Evolutionary conservation across 2,888 invertebrate species (phyloP), one percentile per base, ranked within the genome.

Genomic region (Craniophora ligustri): DNA sequence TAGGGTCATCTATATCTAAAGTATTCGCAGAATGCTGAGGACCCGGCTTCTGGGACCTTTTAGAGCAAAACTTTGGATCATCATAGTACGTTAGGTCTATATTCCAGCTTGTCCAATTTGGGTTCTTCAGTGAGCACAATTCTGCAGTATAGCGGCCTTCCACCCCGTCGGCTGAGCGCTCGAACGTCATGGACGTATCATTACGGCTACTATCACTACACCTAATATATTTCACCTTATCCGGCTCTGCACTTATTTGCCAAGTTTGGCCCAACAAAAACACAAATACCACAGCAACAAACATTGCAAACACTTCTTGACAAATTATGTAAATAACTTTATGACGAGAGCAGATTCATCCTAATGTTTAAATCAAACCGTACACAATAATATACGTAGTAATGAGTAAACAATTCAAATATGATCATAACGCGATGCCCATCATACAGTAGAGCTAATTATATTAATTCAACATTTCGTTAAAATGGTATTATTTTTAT

Each of bases 111-210:
- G 62, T 75, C 6, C 65, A 49, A 0, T 63, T 59, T 2, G 60
- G 61, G 7, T 69, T 60, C 1, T 61, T 65, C 2, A 47, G 13
- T 0, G 78, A 78, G 55, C 90, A 90, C 64, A 82, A 79, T 39
- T 83, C 73, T 3, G 82, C 71, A 3, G 56, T 71, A 59, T 88
- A 89, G 5, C 89, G 78, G n/a, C 85, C 88, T 3, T 18, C 34
- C 0, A 84, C 73, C 0, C 72, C 71, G 34, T 81, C 82, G 1
- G 31, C 11, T 0, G 79, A 68, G 0, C 78, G 78, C 23, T 51
- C 63, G 19, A 87, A 75, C 6, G 72, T 71, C 48, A 77, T 60
- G 4, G 45, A 18, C 10, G 30, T 38, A 13, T 5, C 31, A 30
- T 14, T 0, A 5, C 61, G 45, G 3, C 34, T 59, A 7, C 36